Evolutionary conservation across 2,797 vertebrate genomes (phyloP).

Genomic region (Cichlasoma orientale): DNA sequence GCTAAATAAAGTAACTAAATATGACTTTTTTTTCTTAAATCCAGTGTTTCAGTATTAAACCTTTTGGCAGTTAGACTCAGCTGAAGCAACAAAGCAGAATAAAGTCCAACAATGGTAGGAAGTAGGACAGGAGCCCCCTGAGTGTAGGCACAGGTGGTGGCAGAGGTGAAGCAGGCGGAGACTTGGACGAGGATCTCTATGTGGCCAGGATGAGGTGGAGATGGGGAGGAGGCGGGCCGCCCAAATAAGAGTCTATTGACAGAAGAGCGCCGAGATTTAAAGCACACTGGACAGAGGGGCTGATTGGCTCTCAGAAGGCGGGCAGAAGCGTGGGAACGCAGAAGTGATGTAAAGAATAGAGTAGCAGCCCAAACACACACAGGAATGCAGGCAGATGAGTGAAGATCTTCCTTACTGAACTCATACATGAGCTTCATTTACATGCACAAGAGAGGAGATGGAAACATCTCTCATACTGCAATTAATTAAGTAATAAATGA

Average conservation of each 20-base stretch:
- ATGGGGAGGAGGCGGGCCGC: neutral
- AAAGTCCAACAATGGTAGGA: too few species aligned
- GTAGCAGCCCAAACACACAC: neutral
- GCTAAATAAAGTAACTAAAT: slow-evolving; percentile 20
- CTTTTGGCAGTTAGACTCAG: too few species aligned
- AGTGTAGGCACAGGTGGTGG: neutral
- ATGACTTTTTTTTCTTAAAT: neutral
- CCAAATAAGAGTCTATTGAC: neutral
- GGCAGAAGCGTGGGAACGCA: neutral
- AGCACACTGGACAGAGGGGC: neutral
- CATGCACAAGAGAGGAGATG: slow-evolving; percentile 48
- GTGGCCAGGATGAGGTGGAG: neutral
- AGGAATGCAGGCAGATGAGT: neutral
- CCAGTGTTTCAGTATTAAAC: too few species aligned
- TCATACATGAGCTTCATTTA: slow-evolving; percentile 7
- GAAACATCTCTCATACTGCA: slow-evolving; percentile 72
- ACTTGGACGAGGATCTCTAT: neutral
- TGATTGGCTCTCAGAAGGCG: neutral
- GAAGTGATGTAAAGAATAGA: neutral
- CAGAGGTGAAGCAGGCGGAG: neutral
- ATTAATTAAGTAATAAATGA: slow-evolving; percentile 84
- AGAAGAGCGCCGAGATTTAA: neutral
- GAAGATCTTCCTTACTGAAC: neutral
- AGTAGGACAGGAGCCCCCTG: neutral
- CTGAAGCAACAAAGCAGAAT: too few species aligned